A percentile compares a stretch with the other conserved stretches of the same genome.
phyloP scores from a whole-genome alignment of 2,888 invertebrate genomes.

The Clivina fossor region DNA sequence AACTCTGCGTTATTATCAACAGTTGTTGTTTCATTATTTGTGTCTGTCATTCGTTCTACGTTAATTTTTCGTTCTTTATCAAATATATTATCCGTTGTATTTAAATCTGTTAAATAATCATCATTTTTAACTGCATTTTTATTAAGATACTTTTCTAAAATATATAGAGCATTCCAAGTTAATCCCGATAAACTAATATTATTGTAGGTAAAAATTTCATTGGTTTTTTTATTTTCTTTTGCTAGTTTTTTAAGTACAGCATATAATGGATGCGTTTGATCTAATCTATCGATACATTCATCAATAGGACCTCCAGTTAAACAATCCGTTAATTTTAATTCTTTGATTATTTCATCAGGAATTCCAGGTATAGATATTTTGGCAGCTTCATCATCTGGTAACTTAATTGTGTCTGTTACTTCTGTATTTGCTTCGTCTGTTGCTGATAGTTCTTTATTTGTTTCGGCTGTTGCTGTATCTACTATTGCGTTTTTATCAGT shows the following conservation, averaged over 20 bases:
- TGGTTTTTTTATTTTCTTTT: slow-evolving; percentile 7
- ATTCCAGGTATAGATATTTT: slow-evolving; percentile 8
- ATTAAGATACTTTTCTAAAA: slow-evolving; percentile 21
- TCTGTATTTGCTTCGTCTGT: neutral
- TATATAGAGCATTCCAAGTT: slow-evolving; percentile 19
- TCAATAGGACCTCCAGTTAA: neutral
- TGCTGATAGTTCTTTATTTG: neutral
- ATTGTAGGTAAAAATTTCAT: slow-evolving; percentile 19
- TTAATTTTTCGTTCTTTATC: neutral
- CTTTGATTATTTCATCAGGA: slow-evolving; percentile 8
- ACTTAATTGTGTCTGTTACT: neutral
- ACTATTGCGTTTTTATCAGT: neutral
- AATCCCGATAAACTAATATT: slow-evolving; percentile 22
- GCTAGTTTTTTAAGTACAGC: slow-evolving; percentile 16
- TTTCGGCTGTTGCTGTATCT: neutral
- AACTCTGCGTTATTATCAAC: neutral
- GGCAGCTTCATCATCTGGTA: neutral
- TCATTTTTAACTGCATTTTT: neutral
- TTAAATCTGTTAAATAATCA: slow-evolving; percentile 2
- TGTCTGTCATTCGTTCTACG: neutral
- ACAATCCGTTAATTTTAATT: slow-evolving; percentile 5
- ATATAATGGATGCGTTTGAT: slow-evolving; percentile 1
- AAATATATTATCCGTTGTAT: slow-evolving; percentile 1
- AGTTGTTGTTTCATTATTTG: neutral
- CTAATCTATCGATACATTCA: slow-evolving; percentile 6